Base-by-base conservation (phyloP, 2,797 vertebrate genomes). In the Glyptemys insculpta region DNA sequence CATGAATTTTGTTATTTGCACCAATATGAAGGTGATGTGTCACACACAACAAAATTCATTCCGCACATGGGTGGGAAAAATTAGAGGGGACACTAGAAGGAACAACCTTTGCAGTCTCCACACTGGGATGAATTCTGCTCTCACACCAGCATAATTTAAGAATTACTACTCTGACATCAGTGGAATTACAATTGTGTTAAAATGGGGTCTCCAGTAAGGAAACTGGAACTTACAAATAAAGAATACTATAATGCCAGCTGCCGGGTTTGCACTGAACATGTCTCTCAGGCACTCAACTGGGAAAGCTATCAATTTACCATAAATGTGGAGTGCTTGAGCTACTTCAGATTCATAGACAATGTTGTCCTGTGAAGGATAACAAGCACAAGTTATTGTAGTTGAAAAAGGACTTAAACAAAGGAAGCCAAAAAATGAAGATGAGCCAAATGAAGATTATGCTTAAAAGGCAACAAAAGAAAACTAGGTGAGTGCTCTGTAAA, bases 361-460 rank as follows among this genome's bases (percentile, higher is more conserved):
- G 85, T 54, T 49, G 68, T 85, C 85, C 65, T 83, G 41, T 79
- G 78, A 91, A 87, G 53, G 47, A 41, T 90, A 90, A 84, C n/a
- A 93, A 93, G 80, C 12, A 47, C 52, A n/a, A 84, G 34, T 49
- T 85, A 86, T 29, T 91, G 76, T 25, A 91, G 82, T 89, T 85
- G 87, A 94, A 92, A 49, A 29, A 54, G 68, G 47, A 79, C 72
- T 95, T 95, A 89, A 93, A 82, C 80, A 85, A 21, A 91, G 56
- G 81, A 53, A 87, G 23, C 5, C 52, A 93, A 54, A 88, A 90
- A 94, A 84, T 47, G 7, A 91, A 95, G 92, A 74, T 8, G 84
- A 83, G 59, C n/a, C 72, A 92, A 90, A 89, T 31, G 31, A 95
- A 83, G 34, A 19, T 81, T 88, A 86, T 96, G 49, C 93, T 95